A percentile compares a stretch with the other conserved stretches of the same genome.
phyloP scores from a whole-genome alignment of 2,797 vertebrate species.

The Presbytis comata region DNA sequence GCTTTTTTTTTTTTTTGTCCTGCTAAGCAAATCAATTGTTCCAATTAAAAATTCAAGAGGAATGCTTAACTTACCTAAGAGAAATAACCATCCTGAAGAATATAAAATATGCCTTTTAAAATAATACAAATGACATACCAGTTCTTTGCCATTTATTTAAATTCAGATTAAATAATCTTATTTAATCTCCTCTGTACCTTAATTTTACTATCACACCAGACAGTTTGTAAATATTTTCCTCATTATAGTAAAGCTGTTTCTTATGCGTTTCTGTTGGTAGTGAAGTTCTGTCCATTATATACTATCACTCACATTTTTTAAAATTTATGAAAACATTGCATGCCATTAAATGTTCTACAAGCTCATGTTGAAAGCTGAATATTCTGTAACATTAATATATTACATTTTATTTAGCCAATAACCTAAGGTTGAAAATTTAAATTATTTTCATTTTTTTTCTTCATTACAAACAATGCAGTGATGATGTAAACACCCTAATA shows the following conservation, averaged over 20 bases:
- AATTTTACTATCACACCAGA: background rate
- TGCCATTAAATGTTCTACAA: constrained; percentile 26
- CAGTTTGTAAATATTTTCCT: background rate
- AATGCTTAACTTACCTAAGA: constrained; percentile 15
- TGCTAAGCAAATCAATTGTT: constrained; percentile 46
- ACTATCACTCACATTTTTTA: background rate
- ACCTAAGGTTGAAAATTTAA: background rate
- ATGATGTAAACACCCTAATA: background rate
- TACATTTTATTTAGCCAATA: constrained; percentile 36
- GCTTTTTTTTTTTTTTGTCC: background rate
- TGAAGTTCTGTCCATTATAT: background rate
- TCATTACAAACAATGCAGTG: background rate
- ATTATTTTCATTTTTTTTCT: background rate
- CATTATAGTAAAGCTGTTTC: background rate
- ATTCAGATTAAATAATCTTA: no score
- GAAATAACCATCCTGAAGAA: background rate
- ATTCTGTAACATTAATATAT: background rate
- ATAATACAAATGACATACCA: background rate
- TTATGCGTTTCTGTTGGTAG: background rate
- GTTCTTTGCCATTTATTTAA: background rate
- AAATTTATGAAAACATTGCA: background rate
- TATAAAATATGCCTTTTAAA: background rate
- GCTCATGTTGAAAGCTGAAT: background rate
- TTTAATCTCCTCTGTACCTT: background rate
- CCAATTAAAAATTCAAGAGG: constrained; percentile 53